Conservation (phyloP, 2,113 vertebrate genomes). For the Nothocercus nigrocapillus region DNA sequence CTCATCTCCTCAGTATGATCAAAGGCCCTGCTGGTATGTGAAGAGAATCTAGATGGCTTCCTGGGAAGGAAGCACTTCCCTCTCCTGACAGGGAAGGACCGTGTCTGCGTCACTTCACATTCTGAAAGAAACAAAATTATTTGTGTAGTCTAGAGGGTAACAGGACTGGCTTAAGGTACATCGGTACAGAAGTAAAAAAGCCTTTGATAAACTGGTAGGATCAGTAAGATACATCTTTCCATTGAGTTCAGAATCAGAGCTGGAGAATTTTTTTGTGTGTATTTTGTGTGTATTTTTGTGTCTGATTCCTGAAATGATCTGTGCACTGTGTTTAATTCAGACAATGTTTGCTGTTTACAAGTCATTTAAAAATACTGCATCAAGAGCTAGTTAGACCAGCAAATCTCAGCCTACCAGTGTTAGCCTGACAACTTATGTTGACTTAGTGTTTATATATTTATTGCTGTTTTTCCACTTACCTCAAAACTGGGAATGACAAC, state of each 20-base stretch:
- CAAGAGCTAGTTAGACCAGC: not conserved
- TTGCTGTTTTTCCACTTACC: not conserved
- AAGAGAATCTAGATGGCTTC: not conserved
- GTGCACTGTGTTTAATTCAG: not conserved
- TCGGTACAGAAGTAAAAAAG: not conserved
- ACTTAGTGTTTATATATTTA: not conserved
- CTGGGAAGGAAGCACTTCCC: not conserved
- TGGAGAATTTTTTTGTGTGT: not conserved
- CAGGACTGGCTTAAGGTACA: not conserved
- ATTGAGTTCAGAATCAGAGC: not conserved
- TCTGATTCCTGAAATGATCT: not conserved
- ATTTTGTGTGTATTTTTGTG: too few species aligned
- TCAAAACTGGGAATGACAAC: not conserved
- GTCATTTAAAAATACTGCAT: not conserved
- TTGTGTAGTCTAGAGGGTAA: not conserved
- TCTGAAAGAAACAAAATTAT: not conserved
- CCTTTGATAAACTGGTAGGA: fast-evolving
- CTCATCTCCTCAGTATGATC: not conserved
- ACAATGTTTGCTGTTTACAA: not conserved
- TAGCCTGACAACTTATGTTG: not conserved
- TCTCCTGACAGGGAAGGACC: not conserved
- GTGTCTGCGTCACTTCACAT: not conserved
- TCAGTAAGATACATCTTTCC: not conserved
- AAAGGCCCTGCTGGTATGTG: not conserved
- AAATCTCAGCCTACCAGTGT: not conserved